These are phyloP conservation scores for Gasteruption jaculator DNA, from an alignment of 2,888 invertebrate genomes.

Conservation along the genomic window DNA sequence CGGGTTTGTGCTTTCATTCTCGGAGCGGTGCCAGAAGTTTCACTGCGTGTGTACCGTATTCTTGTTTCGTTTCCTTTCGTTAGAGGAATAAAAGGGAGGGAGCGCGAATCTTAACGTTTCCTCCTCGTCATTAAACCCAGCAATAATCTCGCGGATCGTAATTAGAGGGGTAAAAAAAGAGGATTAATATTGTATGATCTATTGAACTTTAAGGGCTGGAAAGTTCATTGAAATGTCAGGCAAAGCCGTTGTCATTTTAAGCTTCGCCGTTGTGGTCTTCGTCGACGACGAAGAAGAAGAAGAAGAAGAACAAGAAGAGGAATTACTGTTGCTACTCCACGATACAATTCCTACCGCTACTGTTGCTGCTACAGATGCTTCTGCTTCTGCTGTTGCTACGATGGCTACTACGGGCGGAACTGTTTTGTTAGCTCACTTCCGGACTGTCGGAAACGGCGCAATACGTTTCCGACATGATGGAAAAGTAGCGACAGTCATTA, in stretches of 20 bases:
- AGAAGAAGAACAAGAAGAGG: background rate
- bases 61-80: no score
- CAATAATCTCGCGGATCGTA: conserved; percentile 8
- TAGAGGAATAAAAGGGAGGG: no score
- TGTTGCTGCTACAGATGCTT: conserved; percentile 1
- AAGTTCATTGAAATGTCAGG: conserved; percentile 47
- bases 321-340: no score
- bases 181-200: conserved; percentile 23
- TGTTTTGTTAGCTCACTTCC: conserved; percentile 39
- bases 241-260: no score
- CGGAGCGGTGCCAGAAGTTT: conserved; percentile 28
- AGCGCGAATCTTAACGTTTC: no score
- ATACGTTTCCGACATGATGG: conserved; percentile 37
- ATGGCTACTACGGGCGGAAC: conserved; percentile 33
- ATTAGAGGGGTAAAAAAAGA: background rate
- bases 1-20: conserved; percentile 20
- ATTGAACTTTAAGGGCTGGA: conserved; percentile 34
- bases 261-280: no score
- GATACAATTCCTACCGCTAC: conserved; percentile 21
- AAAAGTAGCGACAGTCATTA: conserved; percentile 37
- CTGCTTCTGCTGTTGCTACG: conserved; percentile 23
- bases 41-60: no score
- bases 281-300: conserved; percentile 4
- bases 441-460: conserved; percentile 37
- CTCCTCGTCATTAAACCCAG: no score